Conservation (phyloP, 2,113 vertebrate genomes). For the Copsychus sechellarum region DNA sequence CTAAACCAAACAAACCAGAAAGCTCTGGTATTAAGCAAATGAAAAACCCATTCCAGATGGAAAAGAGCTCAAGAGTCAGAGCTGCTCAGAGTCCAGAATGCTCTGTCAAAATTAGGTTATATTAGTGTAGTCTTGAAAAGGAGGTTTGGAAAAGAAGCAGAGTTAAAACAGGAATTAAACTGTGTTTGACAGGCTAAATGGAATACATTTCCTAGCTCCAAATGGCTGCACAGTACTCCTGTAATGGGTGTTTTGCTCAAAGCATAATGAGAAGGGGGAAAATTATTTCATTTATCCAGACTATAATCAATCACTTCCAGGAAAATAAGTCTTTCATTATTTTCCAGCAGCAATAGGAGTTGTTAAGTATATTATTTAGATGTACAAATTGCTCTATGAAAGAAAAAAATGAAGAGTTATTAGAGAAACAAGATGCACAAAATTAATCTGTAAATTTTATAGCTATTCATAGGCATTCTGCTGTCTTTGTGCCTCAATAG, state of each 20-base stretch:
- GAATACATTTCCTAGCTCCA: constrained; percentile 43
- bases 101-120: constrained; percentile 41
- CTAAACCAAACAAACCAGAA: constrained; percentile 10
- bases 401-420: not conserved
- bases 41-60: constrained; percentile 24
- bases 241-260: constrained; percentile 37
- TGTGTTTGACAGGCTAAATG: constrained; percentile 47
- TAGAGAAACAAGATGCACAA: not conserved
- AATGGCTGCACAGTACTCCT: constrained; percentile 5
- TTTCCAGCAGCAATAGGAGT: constrained; percentile 12
- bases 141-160: constrained; percentile 25
- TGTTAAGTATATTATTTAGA: not conserved
- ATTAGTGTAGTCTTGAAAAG: constrained; percentile 6
- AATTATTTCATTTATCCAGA: constrained; percentile 44
- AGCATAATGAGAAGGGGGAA: constrained; percentile 9
- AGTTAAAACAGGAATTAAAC: constrained; percentile 35
- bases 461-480: not conserved
- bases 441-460: not conserved
- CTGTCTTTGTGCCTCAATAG: not conserved
- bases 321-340: constrained; percentile 14
- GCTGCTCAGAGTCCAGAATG: constrained; percentile 4
- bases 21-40: not conserved
- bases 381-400: not conserved
- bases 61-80: constrained; percentile 22
- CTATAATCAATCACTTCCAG: constrained; percentile 48